Evolutionary conservation across 2,888 invertebrate species (phyloP), one percentile per base, ranked within the genome.

Genomic region (Rotaria magnacalcarata): DNA sequence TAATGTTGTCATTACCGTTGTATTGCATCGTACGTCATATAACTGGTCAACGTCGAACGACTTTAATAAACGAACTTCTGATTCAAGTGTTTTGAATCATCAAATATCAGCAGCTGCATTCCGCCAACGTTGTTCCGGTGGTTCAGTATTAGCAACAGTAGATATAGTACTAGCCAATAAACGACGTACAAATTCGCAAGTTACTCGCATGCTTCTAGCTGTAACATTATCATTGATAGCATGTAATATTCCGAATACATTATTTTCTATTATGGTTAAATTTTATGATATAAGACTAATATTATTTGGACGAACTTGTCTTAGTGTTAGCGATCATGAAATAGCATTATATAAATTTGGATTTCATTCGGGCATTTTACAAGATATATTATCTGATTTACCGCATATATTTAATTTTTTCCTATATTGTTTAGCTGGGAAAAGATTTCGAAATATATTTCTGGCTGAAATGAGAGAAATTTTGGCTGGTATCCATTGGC

Each of bases 381-480:
- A 80, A 80, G 47, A 80, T n/a, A 80, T 80, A 10, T 14, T 80
- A 10, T 47, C n/a, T 11, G 47, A 80, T 80, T 80, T 80, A 47
- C 80, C 80, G 16, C 47, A 80, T 47, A n/a, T 80, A 11, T 24
- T 19, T 10, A 80, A 80, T 80, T 80, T 80, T 14, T 80, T 80
- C n/a, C 11, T 80, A 21, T 80, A 80, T 80, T 80, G 80, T 80
- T 80, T 80, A 47, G 80, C 80, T 47, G 80, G 80, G 19, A 80
- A 80, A 47, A 80, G n/a, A 47, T 80, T 80, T 80, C 80, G 80
- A 47, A 47, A 24, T 80, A 80, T 80, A 80, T 47, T 80, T 47
- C 24, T 47, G 1, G 47, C 24, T 47, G 47, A 80, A 80, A 47
- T 47, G 21, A 47, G 2, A 6, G n/a, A 10, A 24, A 10, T 21